A percentile compares a stretch with the other conserved stretches of the same genome.
Conservation (phyloP, 2,797 vertebrate genomes). For the Cygnus olor region DNA sequence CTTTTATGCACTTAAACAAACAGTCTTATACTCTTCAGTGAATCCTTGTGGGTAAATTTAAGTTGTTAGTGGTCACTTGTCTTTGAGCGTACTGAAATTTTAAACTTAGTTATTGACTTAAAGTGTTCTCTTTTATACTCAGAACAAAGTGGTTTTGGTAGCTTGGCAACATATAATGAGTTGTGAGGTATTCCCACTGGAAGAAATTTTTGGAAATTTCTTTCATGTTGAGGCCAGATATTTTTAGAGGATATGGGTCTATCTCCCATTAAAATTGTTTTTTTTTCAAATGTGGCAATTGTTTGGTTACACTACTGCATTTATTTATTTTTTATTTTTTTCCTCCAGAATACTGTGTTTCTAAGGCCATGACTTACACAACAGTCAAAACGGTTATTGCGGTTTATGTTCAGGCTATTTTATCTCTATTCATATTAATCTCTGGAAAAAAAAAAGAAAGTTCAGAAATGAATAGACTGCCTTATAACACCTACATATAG, state of each 20-base stretch:
- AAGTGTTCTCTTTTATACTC: background rate
- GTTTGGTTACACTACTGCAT: background rate
- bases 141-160: background rate
- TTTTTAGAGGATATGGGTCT: background rate
- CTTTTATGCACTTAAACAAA: background rate
- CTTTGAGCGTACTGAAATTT: background rate
- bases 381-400: background rate
- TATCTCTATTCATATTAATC: background rate
- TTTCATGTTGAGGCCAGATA: background rate
- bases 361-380: background rate
- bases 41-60: background rate
- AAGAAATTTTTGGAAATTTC: background rate
- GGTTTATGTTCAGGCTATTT: background rate
- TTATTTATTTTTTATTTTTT: background rate
- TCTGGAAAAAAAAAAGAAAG: background rate
- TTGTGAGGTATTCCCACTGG: background rate
- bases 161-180: background rate
- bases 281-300: background rate
- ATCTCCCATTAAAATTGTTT: background rate
- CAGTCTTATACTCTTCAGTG: rapidly evolving
- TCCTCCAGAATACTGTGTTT: background rate
- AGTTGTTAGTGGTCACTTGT: background rate
- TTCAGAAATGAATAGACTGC: background rate
- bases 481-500: background rate
- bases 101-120: background rate